A percentile compares a stretch with the other conserved stretches of the same genome.
These are phyloP conservation scores for Telmatherina bonti DNA, from an alignment of 2,797 vertebrate genomes.

Conservation along the genomic window DNA sequence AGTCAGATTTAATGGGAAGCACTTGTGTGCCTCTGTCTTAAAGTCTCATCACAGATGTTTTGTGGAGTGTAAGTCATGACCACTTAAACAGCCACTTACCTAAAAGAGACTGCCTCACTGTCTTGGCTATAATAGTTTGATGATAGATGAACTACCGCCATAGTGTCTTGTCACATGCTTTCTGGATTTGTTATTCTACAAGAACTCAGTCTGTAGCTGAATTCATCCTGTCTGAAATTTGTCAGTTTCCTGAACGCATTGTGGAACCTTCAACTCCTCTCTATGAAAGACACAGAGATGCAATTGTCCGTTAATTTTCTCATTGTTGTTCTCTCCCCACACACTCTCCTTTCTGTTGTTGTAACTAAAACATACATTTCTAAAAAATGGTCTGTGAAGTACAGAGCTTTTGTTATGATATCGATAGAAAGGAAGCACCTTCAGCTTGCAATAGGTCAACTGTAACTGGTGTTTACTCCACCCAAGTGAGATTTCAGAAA, in stretches of 20 bases:
- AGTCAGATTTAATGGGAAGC: not conserved
- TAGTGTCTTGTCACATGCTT: constrained; percentile 7
- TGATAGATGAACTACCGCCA: not conserved
- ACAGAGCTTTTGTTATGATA: not conserved
- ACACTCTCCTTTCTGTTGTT: too few relatives aligned
- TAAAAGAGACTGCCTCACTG: not conserved
- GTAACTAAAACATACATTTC: too few relatives aligned
- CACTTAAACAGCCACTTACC: not conserved
- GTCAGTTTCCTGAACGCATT: not conserved
- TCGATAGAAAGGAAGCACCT: constrained; percentile 12
- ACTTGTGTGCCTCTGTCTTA: not conserved
- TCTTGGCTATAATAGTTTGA: constrained; percentile 1
- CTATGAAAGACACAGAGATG: too few relatives aligned
- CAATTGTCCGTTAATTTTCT: too few relatives aligned
- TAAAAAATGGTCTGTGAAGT: not conserved
- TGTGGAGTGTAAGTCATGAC: not conserved
- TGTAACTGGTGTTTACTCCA: constrained; percentile 41
- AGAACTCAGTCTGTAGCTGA: not conserved
- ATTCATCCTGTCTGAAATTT: not conserved
- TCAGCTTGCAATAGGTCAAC: constrained; percentile 31
- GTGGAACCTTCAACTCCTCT: not conserved
- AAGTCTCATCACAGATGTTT: not conserved
- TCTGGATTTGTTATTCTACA: not conserved
- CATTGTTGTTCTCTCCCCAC: too few relatives aligned
- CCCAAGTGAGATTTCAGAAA: constrained; percentile 52